Evolutionary conservation across 1,140 invertebrate genomes (phyloP).

Genomic region (Physella acuta): DNA sequence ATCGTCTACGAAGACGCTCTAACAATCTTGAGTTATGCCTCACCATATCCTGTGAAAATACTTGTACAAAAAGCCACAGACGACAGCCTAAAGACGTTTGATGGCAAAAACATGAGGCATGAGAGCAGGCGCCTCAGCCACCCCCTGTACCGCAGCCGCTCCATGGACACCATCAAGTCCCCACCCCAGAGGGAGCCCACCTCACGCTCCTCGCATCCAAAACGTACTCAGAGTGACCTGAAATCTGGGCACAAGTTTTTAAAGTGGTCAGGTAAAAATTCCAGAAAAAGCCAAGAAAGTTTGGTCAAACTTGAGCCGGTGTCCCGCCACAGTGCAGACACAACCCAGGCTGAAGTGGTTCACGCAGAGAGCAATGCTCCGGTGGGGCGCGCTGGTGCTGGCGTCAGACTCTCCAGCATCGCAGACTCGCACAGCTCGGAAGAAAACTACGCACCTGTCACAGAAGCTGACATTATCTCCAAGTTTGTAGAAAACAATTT

Average conservation of each 20-base stretch:
- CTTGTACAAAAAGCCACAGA: slow-evolving; percentile 42
- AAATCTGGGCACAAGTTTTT: slow-evolving; percentile 28
- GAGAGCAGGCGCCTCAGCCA: slow-evolving; percentile 56
- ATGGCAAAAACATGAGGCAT: not conserved
- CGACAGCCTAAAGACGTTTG: not conserved
- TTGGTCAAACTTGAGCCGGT: not conserved
- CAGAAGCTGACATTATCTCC: not conserved
- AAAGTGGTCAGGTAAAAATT: slow-evolving; percentile 11
- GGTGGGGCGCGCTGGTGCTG: too few relatives aligned
- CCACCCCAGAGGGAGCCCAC: slow-evolving; percentile 22
- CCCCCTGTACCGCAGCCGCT: slow-evolving; percentile 72
- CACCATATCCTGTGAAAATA: slow-evolving; percentile 78
- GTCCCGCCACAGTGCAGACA: not conserved
- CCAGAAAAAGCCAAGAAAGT: not conserved
- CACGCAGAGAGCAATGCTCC: too few relatives aligned
- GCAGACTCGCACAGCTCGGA: not conserved
- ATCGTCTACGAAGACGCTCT: slow-evolving; percentile 89
- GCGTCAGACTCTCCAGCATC: not conserved
- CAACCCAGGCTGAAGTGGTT: not conserved
- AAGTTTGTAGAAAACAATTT: too few relatives aligned
- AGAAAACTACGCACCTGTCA: too few relatives aligned
- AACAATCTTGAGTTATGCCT: slow-evolving; percentile 85
- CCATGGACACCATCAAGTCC: slow-evolving; percentile 66
- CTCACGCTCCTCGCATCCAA: slow-evolving; percentile 26
- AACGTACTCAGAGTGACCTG: slow-evolving; percentile 45